Evolutionary conservation across 2,888 invertebrate genomes (phyloP), one percentile per base, ranked within the genome.

Genomic region (Drosophila austrosaltans): DNA sequence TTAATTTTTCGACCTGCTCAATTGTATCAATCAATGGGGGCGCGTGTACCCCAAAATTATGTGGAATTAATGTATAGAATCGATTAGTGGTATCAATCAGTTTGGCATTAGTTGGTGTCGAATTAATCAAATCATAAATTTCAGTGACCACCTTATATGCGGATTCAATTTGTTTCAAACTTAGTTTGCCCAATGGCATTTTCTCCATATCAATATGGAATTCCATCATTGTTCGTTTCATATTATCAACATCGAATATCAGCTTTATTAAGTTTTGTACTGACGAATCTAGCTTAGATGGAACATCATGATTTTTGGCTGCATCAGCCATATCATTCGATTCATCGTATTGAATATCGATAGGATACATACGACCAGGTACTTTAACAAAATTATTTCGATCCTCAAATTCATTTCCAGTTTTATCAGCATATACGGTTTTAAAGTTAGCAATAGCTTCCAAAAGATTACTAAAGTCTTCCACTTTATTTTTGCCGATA

Each of bases 121-220:
- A 93, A 57, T 94, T 93, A 3, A 96, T 93, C 0, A 94, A 82
- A 8, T 93, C 93, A 78, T 95, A 94, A 12, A 97, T 90, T 81
- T 96, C 96, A 0, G 95, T 94, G 25, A 99, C 93, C 0, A 98
- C 96, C 61, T 93, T 93, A 91, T 96, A 99, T 0, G 99, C 99
- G 40, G 95, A 93, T 89, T 96, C 95, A 66, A 99, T 96, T 93
- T 98, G 98, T 65, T 96, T 95, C 90, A 96, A 96, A 1, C 98
- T 98, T 10, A 99, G 92, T 93, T 99, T 99, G 25, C 99, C 99
- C 7, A 99, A 93, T 0, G 99, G 99, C 99, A 99, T 99, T 93
- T 99, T 99, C 75, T 98, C 98, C 83, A 97, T 95, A 92, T 99
- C 99, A 80, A 99, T 93, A 93, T 99, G 98, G 93, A 98, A 99